phyloP scores from a whole-genome alignment of 2,888 invertebrate species.

The Drosophila meridiana region DNA sequence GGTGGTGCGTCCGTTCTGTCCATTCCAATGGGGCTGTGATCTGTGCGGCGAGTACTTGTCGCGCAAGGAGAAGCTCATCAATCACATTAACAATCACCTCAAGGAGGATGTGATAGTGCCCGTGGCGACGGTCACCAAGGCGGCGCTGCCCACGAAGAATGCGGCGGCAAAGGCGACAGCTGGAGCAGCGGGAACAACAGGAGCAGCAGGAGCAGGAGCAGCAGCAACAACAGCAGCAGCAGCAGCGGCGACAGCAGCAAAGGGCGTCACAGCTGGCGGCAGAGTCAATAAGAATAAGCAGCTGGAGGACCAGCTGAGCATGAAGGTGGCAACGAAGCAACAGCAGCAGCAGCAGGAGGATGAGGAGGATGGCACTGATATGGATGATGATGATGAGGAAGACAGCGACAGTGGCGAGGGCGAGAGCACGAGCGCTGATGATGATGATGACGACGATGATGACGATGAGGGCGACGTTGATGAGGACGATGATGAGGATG shows the following conservation, averaged over 20 bases:
- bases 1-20: conserved; percentile 82
- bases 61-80: conserved; percentile 84
- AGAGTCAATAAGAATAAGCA: conserved; percentile 18
- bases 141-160: conserved; percentile 10
- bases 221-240: not conserved
- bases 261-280: conserved; percentile 2
- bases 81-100: conserved; percentile 84
- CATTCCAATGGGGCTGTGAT: conserved; percentile 85
- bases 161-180: not conserved
- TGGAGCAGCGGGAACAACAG: conserved; percentile 17
- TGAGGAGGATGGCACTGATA: conserved; percentile 44
- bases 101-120: conserved; percentile 82
- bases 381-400: conserved; percentile 49
- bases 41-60: conserved; percentile 84
- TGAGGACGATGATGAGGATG: conserved; percentile 50
- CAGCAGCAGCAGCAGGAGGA: conserved; percentile 9
- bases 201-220: not conserved
- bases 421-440: conserved; percentile 32
- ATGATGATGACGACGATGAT: conserved; percentile 47
- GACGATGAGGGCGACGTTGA: conserved; percentile 47
- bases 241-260: not conserved
- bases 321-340: not conserved
- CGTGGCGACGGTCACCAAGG: conserved; percentile 38
- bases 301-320: not conserved
- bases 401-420: conserved; percentile 60